Conservation (phyloP, 2,797 vertebrate species). For the Phoebastria nigripes region DNA sequence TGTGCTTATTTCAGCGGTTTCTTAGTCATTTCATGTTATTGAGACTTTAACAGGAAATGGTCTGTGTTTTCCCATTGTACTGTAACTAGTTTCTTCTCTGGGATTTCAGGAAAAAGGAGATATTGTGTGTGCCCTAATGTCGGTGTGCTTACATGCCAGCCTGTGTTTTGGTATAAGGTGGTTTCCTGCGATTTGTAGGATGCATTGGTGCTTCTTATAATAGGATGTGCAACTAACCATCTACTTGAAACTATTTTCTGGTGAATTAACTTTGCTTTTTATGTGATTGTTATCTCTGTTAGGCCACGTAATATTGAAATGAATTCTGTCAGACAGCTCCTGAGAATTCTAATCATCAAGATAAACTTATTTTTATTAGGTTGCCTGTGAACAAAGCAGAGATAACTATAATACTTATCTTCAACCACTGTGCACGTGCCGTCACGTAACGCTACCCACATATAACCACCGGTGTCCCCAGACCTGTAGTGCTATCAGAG, state of each 20-base stretch:
- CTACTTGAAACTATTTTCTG: background rate
- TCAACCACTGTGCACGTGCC: too few relatives aligned
- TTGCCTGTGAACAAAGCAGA: background rate
- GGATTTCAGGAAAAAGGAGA: background rate
- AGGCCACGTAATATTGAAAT: background rate
- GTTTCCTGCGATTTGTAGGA: background rate
- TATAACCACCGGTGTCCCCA: background rate
- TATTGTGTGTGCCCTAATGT: background rate
- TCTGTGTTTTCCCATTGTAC: background rate
- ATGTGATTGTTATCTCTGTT: background rate
- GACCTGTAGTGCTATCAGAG: too few relatives aligned
- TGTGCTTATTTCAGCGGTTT: background rate
- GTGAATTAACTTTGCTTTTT: background rate
- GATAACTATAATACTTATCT: background rate
- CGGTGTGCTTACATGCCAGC: background rate
- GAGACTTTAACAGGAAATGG: background rate
- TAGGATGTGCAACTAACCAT: background rate
- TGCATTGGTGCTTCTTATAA: background rate
- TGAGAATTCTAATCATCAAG: background rate
- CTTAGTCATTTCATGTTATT: background rate
- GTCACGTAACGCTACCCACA: accelerated
- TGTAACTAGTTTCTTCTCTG: background rate
- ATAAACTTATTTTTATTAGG: background rate
- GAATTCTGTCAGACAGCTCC: background rate
- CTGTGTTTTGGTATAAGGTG: background rate